Conservation (phyloP, 2,888 invertebrate species). For the Drosophila pseudotakahashii region DNA sequence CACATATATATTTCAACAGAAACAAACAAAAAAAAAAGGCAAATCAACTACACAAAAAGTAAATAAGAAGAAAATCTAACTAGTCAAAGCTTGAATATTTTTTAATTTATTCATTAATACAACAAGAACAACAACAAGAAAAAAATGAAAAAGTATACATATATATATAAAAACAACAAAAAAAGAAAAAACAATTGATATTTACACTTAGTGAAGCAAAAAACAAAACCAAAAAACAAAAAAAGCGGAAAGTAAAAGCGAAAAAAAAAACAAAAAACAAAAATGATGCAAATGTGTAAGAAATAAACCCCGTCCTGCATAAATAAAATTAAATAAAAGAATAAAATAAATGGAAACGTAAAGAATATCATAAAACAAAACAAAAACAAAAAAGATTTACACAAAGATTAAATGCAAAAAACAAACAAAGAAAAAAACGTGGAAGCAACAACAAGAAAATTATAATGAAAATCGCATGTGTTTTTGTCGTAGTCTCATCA, state of each 20-base stretch:
- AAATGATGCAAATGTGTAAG: conserved; percentile 78
- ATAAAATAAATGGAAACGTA: conserved; percentile 53
- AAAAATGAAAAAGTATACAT: conserved; percentile 60
- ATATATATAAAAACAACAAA: conserved; percentile 50
- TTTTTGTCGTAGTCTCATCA: conserved; percentile 81
- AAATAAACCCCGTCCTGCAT: conserved; percentile 83
- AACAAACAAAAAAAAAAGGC: conserved; percentile 47
- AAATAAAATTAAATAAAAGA: conserved; percentile 77
- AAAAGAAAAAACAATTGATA: conserved; percentile 75
- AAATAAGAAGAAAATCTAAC: conserved; percentile 61
- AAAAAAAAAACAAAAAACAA: conserved; percentile 50
- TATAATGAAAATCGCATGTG: conserved; percentile 71
- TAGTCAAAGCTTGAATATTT: conserved; percentile 82
- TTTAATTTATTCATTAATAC: conserved; percentile 79
- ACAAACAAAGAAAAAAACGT: conserved; percentile 59
- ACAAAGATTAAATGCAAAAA: conserved; percentile 72
- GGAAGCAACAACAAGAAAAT: conserved; percentile 65
- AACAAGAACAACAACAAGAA: conserved; percentile 54
- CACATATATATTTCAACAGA: conserved; percentile 38
- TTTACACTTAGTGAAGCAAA: conserved; percentile 82
- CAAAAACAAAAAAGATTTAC: conserved; percentile 73
- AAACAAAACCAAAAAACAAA: conserved; percentile 61
- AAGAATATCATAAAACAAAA: conserved; percentile 72
- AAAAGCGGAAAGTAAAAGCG: conserved; percentile 49
- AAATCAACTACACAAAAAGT: conserved; percentile 46